A percentile compares a stretch with the other conserved stretches of the same genome.
These are phyloP conservation scores for Nerophis lumbriciformis DNA, from an alignment of 2,113 vertebrate species.

Conservation along the genomic window DNA sequence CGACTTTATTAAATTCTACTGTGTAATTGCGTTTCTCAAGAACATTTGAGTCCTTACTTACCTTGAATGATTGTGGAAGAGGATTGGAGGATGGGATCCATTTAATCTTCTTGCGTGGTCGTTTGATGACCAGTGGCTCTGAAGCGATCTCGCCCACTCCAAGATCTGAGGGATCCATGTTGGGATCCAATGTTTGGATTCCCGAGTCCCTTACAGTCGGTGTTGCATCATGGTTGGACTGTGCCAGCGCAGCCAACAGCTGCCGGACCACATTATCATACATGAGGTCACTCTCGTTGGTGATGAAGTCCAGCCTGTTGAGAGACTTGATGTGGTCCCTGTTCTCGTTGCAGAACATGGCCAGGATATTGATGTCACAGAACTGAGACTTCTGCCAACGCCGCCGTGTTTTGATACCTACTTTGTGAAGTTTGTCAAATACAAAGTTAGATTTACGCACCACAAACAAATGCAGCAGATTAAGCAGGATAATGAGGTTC, in stretches of 20 bases:
- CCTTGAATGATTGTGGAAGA: slow-evolving; percentile 93
- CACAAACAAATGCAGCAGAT: slow-evolving; percentile 94
- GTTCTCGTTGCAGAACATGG: slow-evolving; percentile 99
- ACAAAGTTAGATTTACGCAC: slow-evolving; percentile 99
- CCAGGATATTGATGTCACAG: slow-evolving; percentile 98
- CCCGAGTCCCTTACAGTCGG: slow-evolving; percentile 91
- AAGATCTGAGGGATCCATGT: slow-evolving; percentile 81
- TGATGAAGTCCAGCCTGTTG: slow-evolving; percentile 97
- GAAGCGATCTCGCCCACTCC: slow-evolving; percentile 78
- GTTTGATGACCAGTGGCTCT: slow-evolving; percentile 88
- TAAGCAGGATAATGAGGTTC: slow-evolving; percentile 93
- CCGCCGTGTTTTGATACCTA: slow-evolving; percentile 92
- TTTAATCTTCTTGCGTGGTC: slow-evolving; percentile 94
- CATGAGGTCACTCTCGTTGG: slow-evolving; percentile 98
- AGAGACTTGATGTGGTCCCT: slow-evolving; percentile 98
- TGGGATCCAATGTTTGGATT: slow-evolving; percentile 88
- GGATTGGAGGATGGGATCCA: slow-evolving; percentile 91
- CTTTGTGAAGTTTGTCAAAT: slow-evolving; percentile 97
- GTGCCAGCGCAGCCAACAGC: slow-evolving; percentile 89
- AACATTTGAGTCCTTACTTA: slow-evolving; percentile 25
- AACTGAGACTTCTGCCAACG: slow-evolving; percentile 98
- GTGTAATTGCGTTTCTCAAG: not conserved
- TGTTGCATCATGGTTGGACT: slow-evolving; percentile 93
- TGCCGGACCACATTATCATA: slow-evolving; percentile 98
- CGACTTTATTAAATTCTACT: too few relatives aligned